Evolutionary conservation across 2,113 vertebrate genomes (phyloP), one percentile per base, ranked within the genome.

Genomic region (Glareola pratincola): DNA sequence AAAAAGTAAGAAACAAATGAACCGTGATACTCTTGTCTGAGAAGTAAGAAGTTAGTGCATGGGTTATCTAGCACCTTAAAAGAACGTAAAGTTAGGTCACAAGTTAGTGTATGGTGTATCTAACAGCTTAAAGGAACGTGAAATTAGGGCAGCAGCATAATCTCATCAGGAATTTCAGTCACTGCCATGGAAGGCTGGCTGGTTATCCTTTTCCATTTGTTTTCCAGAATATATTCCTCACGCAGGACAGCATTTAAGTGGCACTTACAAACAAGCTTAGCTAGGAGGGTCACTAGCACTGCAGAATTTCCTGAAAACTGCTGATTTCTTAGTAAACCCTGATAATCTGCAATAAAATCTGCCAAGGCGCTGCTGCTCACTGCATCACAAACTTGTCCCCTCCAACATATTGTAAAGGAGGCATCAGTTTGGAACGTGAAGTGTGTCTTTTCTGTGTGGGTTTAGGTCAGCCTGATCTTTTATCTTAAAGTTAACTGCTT

Each of bases 401-500:
- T 75, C 56, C 50, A 34, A 0, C 36, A 3, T 5, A 8, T 3
- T 48, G 69, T 27, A 10, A 73, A 59, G 63, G 37, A 36, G 50
- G 20, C 48, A 39, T 22, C 4, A 6, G 7, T 34, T 71, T 51
- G 60, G 85, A 74, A 37, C 12, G 1, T 2, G 39, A 75, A 67
- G 59, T 7, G 3, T 43, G 91, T 29, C 27, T 57, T 56, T 76
- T 51, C 63, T 36, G 15, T 10, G 8, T 1, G 1, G 14, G 12
- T 50, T 90, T 76, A 43, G 80, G 90, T 92, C 82, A 92, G 72
- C 59, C n/a, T 15, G 10, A 41, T 83, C 92, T 76, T 36, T 39
- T 47, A 12, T 9, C 30, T 62, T 62, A 4, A n/a, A 57, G 34
- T 0, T 17, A 45, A 23, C 7, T 66, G 48, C n/a, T 81, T 30